phyloP scores from a whole-genome alignment of 2,113 vertebrate genomes.

The Laticauda colubrina region DNA sequence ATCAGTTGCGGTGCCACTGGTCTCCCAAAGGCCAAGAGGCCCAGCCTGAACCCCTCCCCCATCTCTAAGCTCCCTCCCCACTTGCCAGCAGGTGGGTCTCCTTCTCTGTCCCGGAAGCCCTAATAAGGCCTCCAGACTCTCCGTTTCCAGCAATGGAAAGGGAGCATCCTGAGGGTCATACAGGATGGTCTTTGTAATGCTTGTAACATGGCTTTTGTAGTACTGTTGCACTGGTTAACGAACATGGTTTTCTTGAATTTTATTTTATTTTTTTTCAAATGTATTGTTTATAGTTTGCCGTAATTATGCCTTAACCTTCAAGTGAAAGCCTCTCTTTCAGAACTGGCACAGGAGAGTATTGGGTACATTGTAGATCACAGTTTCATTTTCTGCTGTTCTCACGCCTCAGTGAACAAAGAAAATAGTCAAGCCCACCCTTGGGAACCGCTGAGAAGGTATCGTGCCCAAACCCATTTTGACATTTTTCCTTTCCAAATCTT shows the following conservation, averaged over 20 bases:
- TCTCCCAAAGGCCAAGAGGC: not conserved
- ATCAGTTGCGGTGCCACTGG: not conserved
- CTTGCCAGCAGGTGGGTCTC: not conserved
- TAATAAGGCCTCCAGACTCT: not conserved
- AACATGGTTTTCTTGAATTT: not conserved
- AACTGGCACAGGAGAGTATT: not conserved
- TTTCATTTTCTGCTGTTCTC: not conserved
- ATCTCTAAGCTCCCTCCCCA: not conserved
- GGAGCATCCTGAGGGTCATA: not conserved
- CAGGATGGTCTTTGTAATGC: not conserved
- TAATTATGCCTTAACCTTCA: not conserved
- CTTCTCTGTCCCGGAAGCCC: not conserved
- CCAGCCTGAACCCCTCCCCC: not conserved
- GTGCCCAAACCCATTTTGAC: not conserved
- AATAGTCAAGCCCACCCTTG: not conserved
- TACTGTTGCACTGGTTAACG: not conserved
- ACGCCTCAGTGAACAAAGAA: not conserved
- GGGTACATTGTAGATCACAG: not conserved
- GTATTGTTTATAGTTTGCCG: not conserved
- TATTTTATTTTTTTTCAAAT: not conserved
- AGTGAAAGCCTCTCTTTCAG: not conserved
- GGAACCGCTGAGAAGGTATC: not conserved
- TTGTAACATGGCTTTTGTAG: not conserved
- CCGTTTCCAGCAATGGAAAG: not conserved
- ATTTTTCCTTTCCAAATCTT: not conserved